A percentile compares a stretch with the other conserved stretches of the same genome.
phyloP scores from a whole-genome alignment of 2,797 vertebrate species.

The Sebastes diploproa region DNA sequence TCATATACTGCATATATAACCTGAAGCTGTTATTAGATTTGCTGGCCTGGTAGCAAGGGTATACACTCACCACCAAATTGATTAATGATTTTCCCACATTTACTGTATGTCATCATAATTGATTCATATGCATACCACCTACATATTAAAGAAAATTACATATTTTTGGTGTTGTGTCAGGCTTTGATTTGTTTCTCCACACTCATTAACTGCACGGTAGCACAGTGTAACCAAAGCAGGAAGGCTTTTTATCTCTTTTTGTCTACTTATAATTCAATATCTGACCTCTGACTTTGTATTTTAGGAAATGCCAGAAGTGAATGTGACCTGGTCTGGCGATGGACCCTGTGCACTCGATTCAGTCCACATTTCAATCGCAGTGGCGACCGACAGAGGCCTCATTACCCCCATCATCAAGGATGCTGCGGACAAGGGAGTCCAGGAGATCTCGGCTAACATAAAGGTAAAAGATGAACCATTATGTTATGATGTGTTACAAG shows the following conservation, averaged over 20 bases:
- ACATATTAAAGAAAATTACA: background rate
- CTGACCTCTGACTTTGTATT: slow-evolving; percentile 16
- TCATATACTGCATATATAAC: too few relatives aligned
- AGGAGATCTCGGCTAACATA: slow-evolving; percentile 89
- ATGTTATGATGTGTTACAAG: background rate
- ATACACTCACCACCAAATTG: background rate
- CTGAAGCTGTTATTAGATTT: background rate
- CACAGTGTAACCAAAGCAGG: background rate
- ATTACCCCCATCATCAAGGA: slow-evolving; percentile 94
- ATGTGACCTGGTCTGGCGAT: slow-evolving; percentile 90
- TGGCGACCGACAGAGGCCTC: slow-evolving; percentile 93
- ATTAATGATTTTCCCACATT: background rate
- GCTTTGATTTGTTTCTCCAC: background rate
- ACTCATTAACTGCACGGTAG: background rate
- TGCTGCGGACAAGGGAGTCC: slow-evolving; percentile 90
- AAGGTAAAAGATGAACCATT: slow-evolving; percentile 80
- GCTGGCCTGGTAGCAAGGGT: background rate
- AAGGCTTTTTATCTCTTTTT: background rate
- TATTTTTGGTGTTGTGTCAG: background rate
- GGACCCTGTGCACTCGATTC: slow-evolving; percentile 86
- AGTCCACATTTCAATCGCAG: slow-evolving; percentile 93
- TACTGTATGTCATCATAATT: background rate
- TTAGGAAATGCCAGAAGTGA: slow-evolving; percentile 95
- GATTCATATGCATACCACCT: background rate
- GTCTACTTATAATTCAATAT: background rate